Percentiles rank a stretch among this genome's conserved stretches.
Evolutionary conservation across 2,888 invertebrate genomes (phyloP).

Genomic region (Calameuta idolon): DNA sequence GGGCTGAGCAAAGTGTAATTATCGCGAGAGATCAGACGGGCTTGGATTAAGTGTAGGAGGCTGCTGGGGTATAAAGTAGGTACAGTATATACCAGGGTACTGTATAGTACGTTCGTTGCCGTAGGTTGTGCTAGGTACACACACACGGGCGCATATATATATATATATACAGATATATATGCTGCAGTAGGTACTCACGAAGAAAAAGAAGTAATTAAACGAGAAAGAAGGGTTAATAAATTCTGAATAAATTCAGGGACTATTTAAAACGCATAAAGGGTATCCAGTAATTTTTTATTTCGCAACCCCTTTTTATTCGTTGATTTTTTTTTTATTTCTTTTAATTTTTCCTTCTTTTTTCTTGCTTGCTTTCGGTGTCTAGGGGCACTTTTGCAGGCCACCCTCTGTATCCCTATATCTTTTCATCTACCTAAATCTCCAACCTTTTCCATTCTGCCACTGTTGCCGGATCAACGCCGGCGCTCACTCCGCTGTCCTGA

Average conservation of each 20-base stretch:
- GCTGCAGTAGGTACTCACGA: not conserved
- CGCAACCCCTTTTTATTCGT: not conserved
- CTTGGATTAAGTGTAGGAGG: not conserved
- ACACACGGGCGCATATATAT: too few relatives aligned
- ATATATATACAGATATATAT: not conserved
- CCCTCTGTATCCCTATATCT: not conserved
- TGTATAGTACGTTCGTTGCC: not conserved
- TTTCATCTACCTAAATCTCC: not conserved
- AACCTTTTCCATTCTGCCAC: not conserved
- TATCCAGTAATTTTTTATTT: not conserved
- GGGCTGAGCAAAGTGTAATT: not conserved
- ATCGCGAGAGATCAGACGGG: conserved; percentile 2
- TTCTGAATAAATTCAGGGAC: conserved; percentile 8
- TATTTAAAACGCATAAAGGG: conserved; percentile 18
- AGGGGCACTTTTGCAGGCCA: not conserved
- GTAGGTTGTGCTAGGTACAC: not conserved
- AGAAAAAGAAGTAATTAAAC: conserved; percentile 15
- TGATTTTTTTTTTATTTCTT: not conserved
- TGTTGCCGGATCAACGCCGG: not conserved
- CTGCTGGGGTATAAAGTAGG: not conserved
- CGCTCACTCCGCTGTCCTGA: not conserved
- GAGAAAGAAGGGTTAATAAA: conserved; percentile 9
- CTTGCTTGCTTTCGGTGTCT: not conserved
- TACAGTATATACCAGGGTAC: not conserved
- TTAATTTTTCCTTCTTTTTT: not conserved